phyloP scores from a whole-genome alignment of 1,140 invertebrate species.

The Formica exsecta region DNA sequence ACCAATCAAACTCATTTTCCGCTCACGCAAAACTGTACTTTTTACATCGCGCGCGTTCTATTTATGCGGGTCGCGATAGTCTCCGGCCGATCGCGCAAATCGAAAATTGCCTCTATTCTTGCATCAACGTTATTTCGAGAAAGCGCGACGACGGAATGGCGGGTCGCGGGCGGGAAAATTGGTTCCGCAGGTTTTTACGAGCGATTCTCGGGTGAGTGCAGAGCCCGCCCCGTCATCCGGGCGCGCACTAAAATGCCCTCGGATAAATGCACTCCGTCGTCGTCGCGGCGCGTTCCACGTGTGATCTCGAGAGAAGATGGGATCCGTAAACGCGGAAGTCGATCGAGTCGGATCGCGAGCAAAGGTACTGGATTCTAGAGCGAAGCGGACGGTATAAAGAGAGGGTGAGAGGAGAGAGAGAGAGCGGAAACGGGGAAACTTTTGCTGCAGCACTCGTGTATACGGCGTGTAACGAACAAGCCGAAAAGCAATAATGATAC shows the following conservation, averaged over 20 bases:
- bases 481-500: conserved; percentile 58
- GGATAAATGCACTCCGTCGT: conserved; percentile 40
- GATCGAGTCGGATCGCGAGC: conserved; percentile 32
- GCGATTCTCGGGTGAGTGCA: conserved; percentile 33
- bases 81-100: conserved; percentile 36
- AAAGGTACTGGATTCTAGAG: not conserved
- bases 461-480: conserved; percentile 48
- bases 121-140: conserved; percentile 56
- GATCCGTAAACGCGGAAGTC: conserved; percentile 11
- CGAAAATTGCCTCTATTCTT: conserved; percentile 57
- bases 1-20: conserved; percentile 11
- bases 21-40: not conserved
- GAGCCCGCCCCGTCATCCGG: not conserved
- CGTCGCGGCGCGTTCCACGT: conserved; percentile 36
- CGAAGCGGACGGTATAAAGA: too few species aligned
- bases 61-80: conserved; percentile 36
- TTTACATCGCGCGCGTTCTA: not conserved
- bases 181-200: conserved; percentile 54
- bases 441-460: conserved; percentile 24
- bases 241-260: conserved; percentile 49
- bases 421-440: conserved; percentile 34
- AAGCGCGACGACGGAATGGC: conserved; percentile 17
- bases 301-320: conserved; percentile 47
- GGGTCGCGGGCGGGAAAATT: conserved; percentile 39
- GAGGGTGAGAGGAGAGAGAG: not conserved